These are phyloP conservation scores for Ailuropoda melanoleuca DNA, from an alignment of 2,113 vertebrate species.

Conservation along the genomic window DNA sequence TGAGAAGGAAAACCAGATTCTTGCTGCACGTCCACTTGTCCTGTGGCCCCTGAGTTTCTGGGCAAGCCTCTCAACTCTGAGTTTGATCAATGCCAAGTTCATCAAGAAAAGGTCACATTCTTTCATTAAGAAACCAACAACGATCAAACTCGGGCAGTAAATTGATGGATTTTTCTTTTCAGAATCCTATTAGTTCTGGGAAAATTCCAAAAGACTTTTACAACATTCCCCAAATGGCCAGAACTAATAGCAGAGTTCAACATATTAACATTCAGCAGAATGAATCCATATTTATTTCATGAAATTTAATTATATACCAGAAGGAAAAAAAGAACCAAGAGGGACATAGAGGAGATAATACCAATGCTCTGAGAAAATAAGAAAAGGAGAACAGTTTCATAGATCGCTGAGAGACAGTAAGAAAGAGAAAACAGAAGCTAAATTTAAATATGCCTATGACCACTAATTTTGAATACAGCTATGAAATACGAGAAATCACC, in stretches of 20 bases:
- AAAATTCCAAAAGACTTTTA: constrained; percentile 63
- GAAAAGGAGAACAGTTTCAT: constrained; percentile 7
- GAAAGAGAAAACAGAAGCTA: constrained; percentile 37
- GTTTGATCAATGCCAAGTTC: constrained; percentile 47
- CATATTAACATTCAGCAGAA: constrained; percentile 51
- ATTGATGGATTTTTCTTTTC: constrained; percentile 65
- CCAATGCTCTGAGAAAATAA: constrained; percentile 14
- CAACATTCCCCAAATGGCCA: constrained; percentile 41
- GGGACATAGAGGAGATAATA: constrained; percentile 31
- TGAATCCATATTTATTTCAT: constrained; percentile 69
- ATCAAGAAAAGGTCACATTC: constrained; percentile 58
- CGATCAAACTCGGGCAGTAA: constrained; percentile 48
- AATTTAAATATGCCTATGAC: background rate
- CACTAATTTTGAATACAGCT: background rate
- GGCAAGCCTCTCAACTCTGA: background rate
- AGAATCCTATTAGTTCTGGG: constrained; percentile 34
- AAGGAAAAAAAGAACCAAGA: constrained; percentile 55
- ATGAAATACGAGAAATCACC: background rate
- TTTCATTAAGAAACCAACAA: constrained; percentile 48
- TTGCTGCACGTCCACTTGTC: background rate
- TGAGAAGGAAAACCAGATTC: background rate
- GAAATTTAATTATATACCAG: constrained; percentile 68
- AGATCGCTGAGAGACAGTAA: background rate
- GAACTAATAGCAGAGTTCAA: constrained; percentile 65
- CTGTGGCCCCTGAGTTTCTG: background rate